phyloP scores from a whole-genome alignment of 2,888 invertebrate genomes.

The Nesidiocoris tenuis region DNA sequence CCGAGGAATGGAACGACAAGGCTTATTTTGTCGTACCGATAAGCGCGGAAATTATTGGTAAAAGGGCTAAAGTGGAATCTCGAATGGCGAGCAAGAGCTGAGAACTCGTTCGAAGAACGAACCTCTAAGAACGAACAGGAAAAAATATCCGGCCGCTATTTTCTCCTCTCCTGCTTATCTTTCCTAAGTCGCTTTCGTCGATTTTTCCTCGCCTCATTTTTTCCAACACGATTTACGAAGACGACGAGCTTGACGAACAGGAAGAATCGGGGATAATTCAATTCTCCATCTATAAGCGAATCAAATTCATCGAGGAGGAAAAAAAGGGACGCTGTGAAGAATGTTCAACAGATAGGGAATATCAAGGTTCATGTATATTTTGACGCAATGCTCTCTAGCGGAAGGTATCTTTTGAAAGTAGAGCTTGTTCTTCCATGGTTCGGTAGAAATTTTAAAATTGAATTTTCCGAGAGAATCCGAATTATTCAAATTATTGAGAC shows the following conservation, averaged over 20 bases:
- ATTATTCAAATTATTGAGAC: too few species aligned
- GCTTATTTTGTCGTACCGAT: not conserved
- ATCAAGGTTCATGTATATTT: not conserved
- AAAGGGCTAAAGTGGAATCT: not conserved
- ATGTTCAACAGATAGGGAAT: not conserved
- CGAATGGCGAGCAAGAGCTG: not conserved
- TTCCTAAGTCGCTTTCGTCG: not conserved
- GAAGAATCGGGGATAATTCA: conserved; percentile 2
- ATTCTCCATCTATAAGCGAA: not conserved
- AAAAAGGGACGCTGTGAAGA: not conserved
- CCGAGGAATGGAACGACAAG: not conserved
- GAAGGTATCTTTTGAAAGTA: too few species aligned
- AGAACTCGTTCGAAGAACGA: not conserved
- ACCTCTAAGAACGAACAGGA: not conserved
- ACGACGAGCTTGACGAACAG: not conserved
- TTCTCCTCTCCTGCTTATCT: not conserved
- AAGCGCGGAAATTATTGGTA: not conserved
- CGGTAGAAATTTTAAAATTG: too few species aligned
- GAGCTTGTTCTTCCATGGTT: too few species aligned
- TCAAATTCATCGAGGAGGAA: not conserved
- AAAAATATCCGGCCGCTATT: not conserved
- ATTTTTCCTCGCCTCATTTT: not conserved
- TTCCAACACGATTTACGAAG: not conserved
- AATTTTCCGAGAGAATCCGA: too few species aligned
- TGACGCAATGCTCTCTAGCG: too few species aligned